Conservation (phyloP, 2,113 vertebrate species). For the Equus przewalskii region DNA sequence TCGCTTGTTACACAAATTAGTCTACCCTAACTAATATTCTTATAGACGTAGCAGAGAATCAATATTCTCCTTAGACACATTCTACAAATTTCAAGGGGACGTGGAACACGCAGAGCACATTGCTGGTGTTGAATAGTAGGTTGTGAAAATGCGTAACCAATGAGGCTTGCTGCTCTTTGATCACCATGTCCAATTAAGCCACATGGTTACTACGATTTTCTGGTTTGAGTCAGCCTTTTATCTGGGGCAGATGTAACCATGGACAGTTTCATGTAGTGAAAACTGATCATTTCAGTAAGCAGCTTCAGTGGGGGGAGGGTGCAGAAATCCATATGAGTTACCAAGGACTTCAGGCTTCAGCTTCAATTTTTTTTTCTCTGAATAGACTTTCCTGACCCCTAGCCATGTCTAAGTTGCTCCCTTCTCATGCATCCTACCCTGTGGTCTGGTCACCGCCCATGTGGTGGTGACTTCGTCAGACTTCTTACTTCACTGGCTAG, state of each 20-base stretch:
- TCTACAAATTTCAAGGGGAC: constrained; percentile 32
- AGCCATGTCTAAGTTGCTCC: background rate
- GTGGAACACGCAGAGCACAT: background rate
- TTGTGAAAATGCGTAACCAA: constrained; percentile 72
- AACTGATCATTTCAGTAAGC: constrained; percentile 68
- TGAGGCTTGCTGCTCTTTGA: constrained; percentile 77
- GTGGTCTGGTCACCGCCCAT: background rate
- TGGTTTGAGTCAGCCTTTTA: constrained; percentile 76
- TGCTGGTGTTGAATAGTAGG: constrained; percentile 63
- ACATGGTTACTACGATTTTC: constrained; percentile 73
- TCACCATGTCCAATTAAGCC: constrained; percentile 73
- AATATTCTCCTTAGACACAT: background rate
- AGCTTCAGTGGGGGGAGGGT: constrained; percentile 7
- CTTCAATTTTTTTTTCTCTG: background rate
- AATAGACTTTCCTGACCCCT: constrained; percentile 17
- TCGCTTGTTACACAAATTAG: constrained; percentile 49
- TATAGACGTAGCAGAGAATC: constrained; percentile 40
- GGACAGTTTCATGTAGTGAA: constrained; percentile 59
- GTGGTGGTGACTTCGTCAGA: background rate
- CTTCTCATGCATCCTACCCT: background rate
- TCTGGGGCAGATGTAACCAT: constrained; percentile 65
- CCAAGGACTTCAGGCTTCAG: background rate
- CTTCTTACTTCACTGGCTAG: background rate
- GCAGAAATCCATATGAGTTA: constrained; percentile 43
- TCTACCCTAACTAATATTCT: constrained; percentile 66